Evolutionary conservation across 2,113 vertebrate genomes (phyloP).

Genomic region (Crypturellus undulatus): DNA sequence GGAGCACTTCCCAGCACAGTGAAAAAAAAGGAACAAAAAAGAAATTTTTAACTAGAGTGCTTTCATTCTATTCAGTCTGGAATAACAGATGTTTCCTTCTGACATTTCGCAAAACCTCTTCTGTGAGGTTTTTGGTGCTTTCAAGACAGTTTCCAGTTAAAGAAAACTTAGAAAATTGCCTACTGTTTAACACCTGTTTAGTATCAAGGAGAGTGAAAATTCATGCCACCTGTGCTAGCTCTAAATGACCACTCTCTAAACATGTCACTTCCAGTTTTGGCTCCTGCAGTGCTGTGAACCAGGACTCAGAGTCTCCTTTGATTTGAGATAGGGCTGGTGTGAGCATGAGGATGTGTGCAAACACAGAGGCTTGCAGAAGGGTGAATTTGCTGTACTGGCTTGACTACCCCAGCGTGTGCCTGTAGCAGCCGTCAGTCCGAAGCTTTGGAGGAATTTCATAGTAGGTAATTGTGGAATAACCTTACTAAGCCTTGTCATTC

Average conservation of each 20-base stretch:
- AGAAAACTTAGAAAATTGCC: conserved; percentile 27
- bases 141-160: conserved; percentile 45
- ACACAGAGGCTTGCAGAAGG: neutral
- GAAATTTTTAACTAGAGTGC: neutral
- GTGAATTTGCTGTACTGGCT: neutral
- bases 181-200: conserved; percentile 61
- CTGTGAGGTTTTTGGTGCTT: conserved; percentile 42
- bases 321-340: neutral
- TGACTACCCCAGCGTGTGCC: neutral
- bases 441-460: neutral
- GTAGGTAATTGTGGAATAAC: neutral
- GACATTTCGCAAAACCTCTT: conserved; percentile 43
- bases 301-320: neutral
- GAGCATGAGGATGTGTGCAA: accelerated
- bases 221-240: neutral
- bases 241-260: neutral
- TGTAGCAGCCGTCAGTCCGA: neutral
- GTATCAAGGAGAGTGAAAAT: neutral
- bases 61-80: conserved; percentile 1
- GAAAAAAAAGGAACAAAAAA: neutral
- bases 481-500: neutral
- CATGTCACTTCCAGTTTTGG: neutral
- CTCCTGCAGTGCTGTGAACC: neutral
- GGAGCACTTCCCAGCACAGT: neutral
- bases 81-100: conserved; percentile 59